Conservation (phyloP, 1,140 invertebrate species). For the Atta cephalotes region DNA sequence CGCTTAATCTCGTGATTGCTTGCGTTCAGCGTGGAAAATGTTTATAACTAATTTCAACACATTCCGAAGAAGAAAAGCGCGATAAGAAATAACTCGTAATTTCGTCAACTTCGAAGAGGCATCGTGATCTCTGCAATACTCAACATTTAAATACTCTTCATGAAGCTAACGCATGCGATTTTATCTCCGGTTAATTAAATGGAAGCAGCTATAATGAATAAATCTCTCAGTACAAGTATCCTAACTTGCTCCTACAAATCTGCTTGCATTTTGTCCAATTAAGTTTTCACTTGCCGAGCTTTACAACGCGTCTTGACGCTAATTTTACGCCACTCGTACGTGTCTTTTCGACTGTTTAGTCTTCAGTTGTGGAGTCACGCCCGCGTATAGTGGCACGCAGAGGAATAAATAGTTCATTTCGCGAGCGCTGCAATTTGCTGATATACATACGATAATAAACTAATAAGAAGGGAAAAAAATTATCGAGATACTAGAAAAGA, state of each 20-base stretch:
- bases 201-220: constrained; percentile 5
- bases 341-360: constrained; percentile 36
- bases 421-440: constrained; percentile 38
- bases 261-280: constrained; percentile 21
- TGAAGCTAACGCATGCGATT: background rate
- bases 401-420: constrained; percentile 36
- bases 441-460: constrained; percentile 29
- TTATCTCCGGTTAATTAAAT: constrained; percentile 18
- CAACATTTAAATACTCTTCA: constrained; percentile 10
- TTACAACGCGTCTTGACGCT: background rate
- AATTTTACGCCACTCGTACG: constrained; percentile 24
- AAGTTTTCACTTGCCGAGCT: constrained; percentile 34
- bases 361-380: constrained; percentile 35
- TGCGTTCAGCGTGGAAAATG: constrained; percentile 41
- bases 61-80: constrained; percentile 41
- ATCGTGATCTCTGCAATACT: background rate
- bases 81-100: constrained; percentile 42
- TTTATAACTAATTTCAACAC: constrained; percentile 62
- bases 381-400: constrained; percentile 5
- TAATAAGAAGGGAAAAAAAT: constrained; percentile 5
- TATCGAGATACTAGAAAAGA: constrained; percentile 28
- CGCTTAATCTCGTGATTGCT: constrained; percentile 57
- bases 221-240: background rate
- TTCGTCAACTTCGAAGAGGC: background rate
- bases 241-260: constrained; percentile 5